Conservation (phyloP, 2,113 vertebrate genomes). For the Procavia capensis region DNA sequence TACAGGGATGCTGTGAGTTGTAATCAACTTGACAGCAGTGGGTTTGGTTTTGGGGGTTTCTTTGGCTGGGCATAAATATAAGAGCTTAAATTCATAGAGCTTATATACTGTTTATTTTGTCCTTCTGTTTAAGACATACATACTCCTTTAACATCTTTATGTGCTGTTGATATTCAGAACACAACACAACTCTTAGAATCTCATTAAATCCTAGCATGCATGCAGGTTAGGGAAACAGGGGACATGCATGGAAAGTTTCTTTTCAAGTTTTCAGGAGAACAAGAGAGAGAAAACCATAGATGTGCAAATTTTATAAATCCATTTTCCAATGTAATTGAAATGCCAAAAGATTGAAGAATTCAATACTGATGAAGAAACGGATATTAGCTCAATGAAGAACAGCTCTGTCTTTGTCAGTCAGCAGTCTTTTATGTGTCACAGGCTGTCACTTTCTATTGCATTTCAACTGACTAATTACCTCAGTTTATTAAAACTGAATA, state of each 20-base stretch:
- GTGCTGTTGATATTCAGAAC: constrained; percentile 39
- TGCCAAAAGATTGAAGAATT: constrained; percentile 84
- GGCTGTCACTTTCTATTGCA: constrained; percentile 83
- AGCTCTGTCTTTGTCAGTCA: constrained; percentile 85
- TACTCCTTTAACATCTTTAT: background rate
- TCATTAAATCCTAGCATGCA: constrained; percentile 24
- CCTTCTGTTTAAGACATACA: background rate
- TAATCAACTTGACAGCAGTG: background rate
- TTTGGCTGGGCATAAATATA: background rate
- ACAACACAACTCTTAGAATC: constrained; percentile 39
- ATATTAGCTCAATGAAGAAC: constrained; percentile 83
- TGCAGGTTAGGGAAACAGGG: constrained; percentile 13
- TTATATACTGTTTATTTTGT: background rate
- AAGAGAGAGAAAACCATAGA: constrained; percentile 76
- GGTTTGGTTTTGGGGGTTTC: background rate
- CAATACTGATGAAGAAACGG: constrained; percentile 86
- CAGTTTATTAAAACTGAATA: constrained; percentile 87
- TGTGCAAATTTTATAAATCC: constrained; percentile 84
- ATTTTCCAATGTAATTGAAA: constrained; percentile 86
- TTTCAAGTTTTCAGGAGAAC: constrained; percentile 70
- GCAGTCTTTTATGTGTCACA: constrained; percentile 85
- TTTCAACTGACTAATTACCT: constrained; percentile 86
- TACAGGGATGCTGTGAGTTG: too few species aligned
- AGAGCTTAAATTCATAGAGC: background rate
- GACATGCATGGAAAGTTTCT: constrained; percentile 57